These are phyloP conservation scores for Pangasius macronema DNA, from an alignment of 2,797 vertebrate species.

Conservation along the genomic window DNA sequence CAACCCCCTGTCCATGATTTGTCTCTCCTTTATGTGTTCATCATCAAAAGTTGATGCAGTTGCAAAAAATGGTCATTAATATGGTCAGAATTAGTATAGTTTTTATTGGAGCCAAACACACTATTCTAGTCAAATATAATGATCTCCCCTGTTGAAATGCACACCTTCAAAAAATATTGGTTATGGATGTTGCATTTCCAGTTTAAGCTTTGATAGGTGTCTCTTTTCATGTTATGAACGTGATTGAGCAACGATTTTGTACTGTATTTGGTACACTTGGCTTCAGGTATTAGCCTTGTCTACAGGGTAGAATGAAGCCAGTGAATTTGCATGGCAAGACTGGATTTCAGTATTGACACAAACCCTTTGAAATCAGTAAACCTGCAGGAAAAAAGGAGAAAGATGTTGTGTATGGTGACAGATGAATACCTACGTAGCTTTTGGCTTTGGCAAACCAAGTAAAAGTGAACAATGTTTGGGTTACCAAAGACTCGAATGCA, in stretches of 20 bases:
- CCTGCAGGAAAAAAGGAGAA: constrained; percentile 35
- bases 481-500: not conserved
- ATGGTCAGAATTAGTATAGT: not conserved
- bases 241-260: constrained; percentile 45
- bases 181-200: not conserved
- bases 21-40: not conserved
- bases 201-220: constrained; percentile 29
- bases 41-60: not conserved
- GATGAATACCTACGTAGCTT: not conserved
- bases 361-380: constrained; percentile 66
- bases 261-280: constrained; percentile 33
- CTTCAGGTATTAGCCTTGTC: constrained; percentile 69
- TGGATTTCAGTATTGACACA: constrained; percentile 64
- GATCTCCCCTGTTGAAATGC: not conserved
- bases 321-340: constrained; percentile 71
- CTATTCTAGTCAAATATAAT: not conserved
- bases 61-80: not conserved
- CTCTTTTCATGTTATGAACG: constrained; percentile 47
- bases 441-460: not conserved
- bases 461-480: not conserved
- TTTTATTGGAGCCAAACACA: not conserved
- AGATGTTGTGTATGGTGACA: not conserved
- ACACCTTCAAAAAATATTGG: not conserved
- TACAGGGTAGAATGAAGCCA: constrained; percentile 68
- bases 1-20: not conserved